Base-by-base conservation (phyloP, 2,113 vertebrate genomes). In the Leiothrix lutea region DNA sequence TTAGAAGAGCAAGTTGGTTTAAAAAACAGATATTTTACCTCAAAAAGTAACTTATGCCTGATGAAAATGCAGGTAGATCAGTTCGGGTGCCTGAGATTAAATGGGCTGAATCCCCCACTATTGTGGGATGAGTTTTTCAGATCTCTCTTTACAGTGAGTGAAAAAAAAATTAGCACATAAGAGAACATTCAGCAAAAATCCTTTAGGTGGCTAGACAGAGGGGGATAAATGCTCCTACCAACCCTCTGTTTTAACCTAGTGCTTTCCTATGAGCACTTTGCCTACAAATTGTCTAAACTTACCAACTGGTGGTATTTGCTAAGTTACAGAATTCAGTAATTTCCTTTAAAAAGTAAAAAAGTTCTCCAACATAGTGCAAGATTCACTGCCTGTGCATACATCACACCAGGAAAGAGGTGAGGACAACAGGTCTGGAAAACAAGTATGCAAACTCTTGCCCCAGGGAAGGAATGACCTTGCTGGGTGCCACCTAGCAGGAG, bases 301-400 rank as follows among this genome's bases (percentile, higher is more conserved):
- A 51, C 4, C 0, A 1, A 31, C 8, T 2, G 1, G 9, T 20
- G 18, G 24, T 36, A n/a, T 80, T 35, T 56, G 61, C 31, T 35
- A 86, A 77, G 12, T 17, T 61, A 82, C 36, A 85, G n/a, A 64
- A 70, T 26, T 60, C 44, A 74, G 23, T 14, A 36, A 23, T 48
- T 72, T 79, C 51, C 53, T 71, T 80, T 33, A 38, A 62, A 50
- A 66, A 35, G 8, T 14, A 70, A 58, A 80, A 36, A 23, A 28
- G 2, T 35, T 31, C 8, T 75, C 51, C 53, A 56, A 36, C 85
- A 11, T 22, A 24, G 28, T 13, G 23, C 28, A 69, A 56, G 6
- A 29, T 80, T 80, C 36, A 47, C n/a, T 58, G 8, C 3, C 6
- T 25, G 5, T 19, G n/a, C 8, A 44, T 85, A 10, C 29, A 80